These are phyloP conservation scores for Xenus cinereus DNA, from an alignment of 2,113 vertebrate species.

Conservation along the genomic window DNA sequence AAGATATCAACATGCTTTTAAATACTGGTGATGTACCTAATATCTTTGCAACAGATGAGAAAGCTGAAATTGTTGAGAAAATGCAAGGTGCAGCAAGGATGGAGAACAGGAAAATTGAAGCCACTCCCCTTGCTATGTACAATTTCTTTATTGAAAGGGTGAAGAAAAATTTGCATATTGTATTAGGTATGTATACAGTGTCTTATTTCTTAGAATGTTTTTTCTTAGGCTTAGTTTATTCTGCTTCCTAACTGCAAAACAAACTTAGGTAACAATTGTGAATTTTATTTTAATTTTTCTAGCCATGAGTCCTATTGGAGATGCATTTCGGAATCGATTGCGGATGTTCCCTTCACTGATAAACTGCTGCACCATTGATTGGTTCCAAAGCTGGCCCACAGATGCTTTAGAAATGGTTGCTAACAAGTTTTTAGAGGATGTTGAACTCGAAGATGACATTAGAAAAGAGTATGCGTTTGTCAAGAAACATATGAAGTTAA, in stretches of 20 bases:
- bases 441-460: conserved; percentile 82
- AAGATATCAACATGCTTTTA: conserved; percentile 91
- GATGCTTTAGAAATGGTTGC: conserved; percentile 95
- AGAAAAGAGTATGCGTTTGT: conserved; percentile 77
- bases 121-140: conserved; percentile 87
- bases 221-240: not conserved
- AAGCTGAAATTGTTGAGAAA: conserved; percentile 88
- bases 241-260: not conserved
- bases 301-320: conserved; percentile 95
- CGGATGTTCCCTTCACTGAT: conserved; percentile 94
- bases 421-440: conserved; percentile 89
- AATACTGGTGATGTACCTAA: conserved; percentile 91
- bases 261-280: not conserved
- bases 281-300: not conserved
- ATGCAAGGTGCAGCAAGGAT: conserved; percentile 80
- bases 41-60: conserved; percentile 88
- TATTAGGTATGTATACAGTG: conserved; percentile 77
- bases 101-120: conserved; percentile 82
- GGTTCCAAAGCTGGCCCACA: conserved; percentile 92
- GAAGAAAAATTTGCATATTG: conserved; percentile 89
- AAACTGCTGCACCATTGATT: conserved; percentile 95
- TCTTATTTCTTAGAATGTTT: not conserved
- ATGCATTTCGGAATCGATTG: conserved; percentile 89
- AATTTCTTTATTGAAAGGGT: conserved; percentile 89
- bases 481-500: not conserved